Evolutionary conservation across 2,888 invertebrate species (phyloP), one percentile per base, ranked within the genome.

Genomic region (Amblyteles armatorius): DNA sequence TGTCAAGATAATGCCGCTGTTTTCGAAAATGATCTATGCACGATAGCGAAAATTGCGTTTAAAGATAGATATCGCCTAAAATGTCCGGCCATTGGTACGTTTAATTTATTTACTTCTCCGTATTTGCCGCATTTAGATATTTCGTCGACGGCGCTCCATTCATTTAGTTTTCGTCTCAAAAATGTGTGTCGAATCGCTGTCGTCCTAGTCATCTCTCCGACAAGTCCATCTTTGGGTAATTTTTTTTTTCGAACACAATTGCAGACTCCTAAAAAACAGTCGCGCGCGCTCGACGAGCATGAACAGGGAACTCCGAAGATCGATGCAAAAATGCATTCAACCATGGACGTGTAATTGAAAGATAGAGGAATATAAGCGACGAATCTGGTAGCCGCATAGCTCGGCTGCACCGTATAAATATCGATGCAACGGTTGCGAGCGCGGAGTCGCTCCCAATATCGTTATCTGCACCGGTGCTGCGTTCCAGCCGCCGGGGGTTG

Each of bases 401-500:
- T 48, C 44, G 44, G 22, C 52, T 50, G 55, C n/a, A 52, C 36
- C 5, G 50, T 36, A 71, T 36, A 71, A 33, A 55, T 6, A 16
- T 71, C 22, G 57, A 44, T 19, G 60, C 26, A 16, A 40, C 26
- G 13, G 33, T 11, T 33, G 40, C 1, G 72, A 40, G 57, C 22
- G 57, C 19, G 16, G 52, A n/a, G 63, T 63, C 63, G 63, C 33
- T 63, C 63, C 29, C 63, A 33, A 63, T 63, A 63, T 63, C 63
- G 48, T 33, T 63, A 74, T 74, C 74, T 33, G 44, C 16, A 48
- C 48, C 48, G 74, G 29, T 44, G 60, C 36, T 19, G 57, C 29
- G 63, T 63, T 63, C 19, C 33, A 74, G 33, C 74, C 63, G 63
- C 63, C 63, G 63, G 60, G 63, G 63, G 74, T 48, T 50, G 63